Percentiles rank a stretch among this genome's conserved stretches.
Evolutionary conservation across 2,113 vertebrate species (phyloP).

Genomic region (Gorsachius goisagi): DNA sequence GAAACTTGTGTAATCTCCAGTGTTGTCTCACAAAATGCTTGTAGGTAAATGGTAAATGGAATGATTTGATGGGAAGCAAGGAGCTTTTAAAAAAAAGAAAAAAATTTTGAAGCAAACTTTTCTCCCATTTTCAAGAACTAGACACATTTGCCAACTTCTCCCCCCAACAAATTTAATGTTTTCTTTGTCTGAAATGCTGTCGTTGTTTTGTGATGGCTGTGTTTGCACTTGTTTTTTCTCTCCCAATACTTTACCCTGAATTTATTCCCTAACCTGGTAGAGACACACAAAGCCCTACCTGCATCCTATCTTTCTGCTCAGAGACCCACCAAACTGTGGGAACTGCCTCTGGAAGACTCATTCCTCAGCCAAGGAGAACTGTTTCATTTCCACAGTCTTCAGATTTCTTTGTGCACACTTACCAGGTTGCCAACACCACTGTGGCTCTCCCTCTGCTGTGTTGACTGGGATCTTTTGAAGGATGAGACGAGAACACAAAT

Average conservation of each 20-base stretch:
- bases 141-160: background rate
- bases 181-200: background rate
- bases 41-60: background rate
- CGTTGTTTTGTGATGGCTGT: background rate
- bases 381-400: background rate
- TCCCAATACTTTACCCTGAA: background rate
- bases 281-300: background rate
- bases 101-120: background rate
- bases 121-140: background rate
- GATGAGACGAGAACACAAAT: background rate
- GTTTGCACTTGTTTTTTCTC: background rate
- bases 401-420: background rate
- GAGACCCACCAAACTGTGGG: background rate
- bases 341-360: background rate
- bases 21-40: background rate
- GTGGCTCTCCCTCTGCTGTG: background rate
- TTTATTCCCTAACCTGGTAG: background rate
- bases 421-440: background rate
- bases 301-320: background rate
- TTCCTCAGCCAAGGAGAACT: background rate
- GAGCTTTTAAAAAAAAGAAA: background rate
- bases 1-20: accelerated
- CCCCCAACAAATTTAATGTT: background rate
- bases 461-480: background rate
- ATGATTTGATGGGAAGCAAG: background rate